These are phyloP conservation scores for Elysia crispata DNA, from an alignment of 2,888 invertebrate species.

Conservation along the genomic window DNA sequence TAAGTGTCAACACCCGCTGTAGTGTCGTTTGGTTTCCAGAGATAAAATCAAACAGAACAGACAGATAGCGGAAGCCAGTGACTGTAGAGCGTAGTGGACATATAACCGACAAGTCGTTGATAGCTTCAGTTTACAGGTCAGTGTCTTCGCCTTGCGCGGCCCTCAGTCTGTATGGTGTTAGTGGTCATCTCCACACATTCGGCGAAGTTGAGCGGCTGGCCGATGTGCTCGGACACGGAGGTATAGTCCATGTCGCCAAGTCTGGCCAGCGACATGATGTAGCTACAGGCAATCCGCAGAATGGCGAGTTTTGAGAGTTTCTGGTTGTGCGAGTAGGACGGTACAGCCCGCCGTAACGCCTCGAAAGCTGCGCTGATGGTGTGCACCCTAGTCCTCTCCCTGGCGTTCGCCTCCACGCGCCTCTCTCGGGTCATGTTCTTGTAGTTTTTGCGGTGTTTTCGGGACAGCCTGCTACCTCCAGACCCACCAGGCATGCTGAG, in stretches of 20 bases:
- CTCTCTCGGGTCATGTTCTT: constrained; percentile 96
- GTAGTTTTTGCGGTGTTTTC: constrained; percentile 83
- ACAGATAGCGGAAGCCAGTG: no score
- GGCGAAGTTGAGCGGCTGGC: constrained; percentile 83
- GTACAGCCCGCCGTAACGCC: constrained; percentile 88
- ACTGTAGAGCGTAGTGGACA: no score
- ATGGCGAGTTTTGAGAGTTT: constrained; percentile 95
- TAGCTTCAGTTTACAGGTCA: constrained; percentile 57
- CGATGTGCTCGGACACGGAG: constrained; percentile 80
- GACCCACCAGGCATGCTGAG: constrained; percentile 14
- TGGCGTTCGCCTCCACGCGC: constrained; percentile 94
- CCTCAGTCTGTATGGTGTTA: constrained; percentile 94
- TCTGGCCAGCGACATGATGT: constrained; percentile 90
- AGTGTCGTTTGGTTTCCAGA: no score
- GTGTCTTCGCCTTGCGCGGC: constrained; percentile 86
- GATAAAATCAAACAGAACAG: no score
- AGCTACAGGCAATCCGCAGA: constrained; percentile 93
- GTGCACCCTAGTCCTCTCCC: constrained; percentile 94
- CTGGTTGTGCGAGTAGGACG: constrained; percentile 94
- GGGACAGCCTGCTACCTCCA: constrained; percentile 51
- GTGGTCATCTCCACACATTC: constrained; percentile 92
- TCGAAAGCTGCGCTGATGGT: constrained; percentile 97
- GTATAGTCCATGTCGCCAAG: constrained; percentile 85
- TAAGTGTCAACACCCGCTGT: no score
- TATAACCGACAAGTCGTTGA: no score